These are phyloP conservation scores for Phymanthus crucifer DNA, from an alignment of 92 coral and sea anemone genomes.

Conservation along the genomic window DNA sequence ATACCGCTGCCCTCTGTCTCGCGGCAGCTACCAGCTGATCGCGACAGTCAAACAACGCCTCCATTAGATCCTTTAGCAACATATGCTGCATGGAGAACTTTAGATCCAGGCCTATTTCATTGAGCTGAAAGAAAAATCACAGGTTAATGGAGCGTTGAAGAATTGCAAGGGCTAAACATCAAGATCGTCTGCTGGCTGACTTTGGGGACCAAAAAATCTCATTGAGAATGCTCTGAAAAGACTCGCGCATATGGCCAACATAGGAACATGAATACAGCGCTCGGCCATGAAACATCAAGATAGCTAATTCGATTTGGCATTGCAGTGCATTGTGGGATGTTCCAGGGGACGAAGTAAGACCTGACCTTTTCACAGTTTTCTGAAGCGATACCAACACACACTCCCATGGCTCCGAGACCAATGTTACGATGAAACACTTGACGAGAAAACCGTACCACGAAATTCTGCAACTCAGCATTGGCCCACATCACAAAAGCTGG, in stretches of 20 bases:
- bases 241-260: too few relatives aligned
- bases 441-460: constrained; percentile 85
- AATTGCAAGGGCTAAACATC: too few relatives aligned
- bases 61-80: constrained; percentile 81
- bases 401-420: constrained; percentile 84
- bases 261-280: too few relatives aligned
- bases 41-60: constrained; percentile 90
- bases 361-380: constrained; percentile 93
- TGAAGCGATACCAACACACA: constrained; percentile 88
- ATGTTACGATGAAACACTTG: constrained; percentile 95
- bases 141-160: too few relatives aligned
- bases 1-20: constrained; percentile 87
- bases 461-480: constrained; percentile 88
- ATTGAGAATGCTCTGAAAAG: too few relatives aligned
- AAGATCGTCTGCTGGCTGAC: too few relatives aligned
- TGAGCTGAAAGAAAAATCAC: constrained; percentile 57
- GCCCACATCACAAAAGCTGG: constrained; percentile 98
- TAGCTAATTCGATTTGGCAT: too few relatives aligned
- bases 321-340: background rate
- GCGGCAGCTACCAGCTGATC: constrained; percentile 92
- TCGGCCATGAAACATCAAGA: too few relatives aligned
- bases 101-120: constrained; percentile 90
- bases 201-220: too few relatives aligned
- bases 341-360: background rate
- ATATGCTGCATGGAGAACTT: constrained; percentile 97